Evolutionary conservation across 92 coral and sea anemone genomes (phyloP).

Genomic region (Porites cylindrica): DNA sequence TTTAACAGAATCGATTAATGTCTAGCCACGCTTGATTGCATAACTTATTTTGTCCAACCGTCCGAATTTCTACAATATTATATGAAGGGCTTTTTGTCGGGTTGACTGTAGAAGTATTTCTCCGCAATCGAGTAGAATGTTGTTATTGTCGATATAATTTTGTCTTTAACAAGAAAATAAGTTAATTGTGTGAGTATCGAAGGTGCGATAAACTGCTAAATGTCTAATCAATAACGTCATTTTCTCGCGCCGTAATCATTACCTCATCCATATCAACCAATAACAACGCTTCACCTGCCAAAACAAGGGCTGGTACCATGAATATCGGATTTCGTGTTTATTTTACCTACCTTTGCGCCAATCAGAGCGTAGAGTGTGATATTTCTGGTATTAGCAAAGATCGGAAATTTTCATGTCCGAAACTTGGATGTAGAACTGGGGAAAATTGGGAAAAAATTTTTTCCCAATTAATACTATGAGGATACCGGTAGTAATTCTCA

Average conservation of each 20-base stretch:
- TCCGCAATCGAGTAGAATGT: no score
- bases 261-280: constrained; percentile 87
- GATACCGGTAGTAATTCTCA: constrained; percentile 64
- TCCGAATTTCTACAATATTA: no score
- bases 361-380: constrained; percentile 78
- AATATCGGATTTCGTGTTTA: constrained; percentile 82
- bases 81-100: no score
- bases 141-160: no score
- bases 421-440: constrained; percentile 81
- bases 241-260: constrained; percentile 66
- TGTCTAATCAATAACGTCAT: constrained; percentile 78
- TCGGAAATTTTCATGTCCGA: constrained; percentile 62
- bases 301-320: constrained; percentile 61
- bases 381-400: constrained; percentile 76
- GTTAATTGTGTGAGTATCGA: background rate
- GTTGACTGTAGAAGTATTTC: no score
- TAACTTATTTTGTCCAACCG: no score
- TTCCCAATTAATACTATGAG: constrained; percentile 72
- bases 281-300: constrained; percentile 77
- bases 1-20: no score
- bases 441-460: constrained; percentile 65
- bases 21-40: no score
- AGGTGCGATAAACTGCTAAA: constrained; percentile 29
- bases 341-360: constrained; percentile 62
- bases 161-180: background rate